These are phyloP conservation scores for Saguinus midas DNA, from an alignment of 2,113 vertebrate genomes.

Conservation along the genomic window DNA sequence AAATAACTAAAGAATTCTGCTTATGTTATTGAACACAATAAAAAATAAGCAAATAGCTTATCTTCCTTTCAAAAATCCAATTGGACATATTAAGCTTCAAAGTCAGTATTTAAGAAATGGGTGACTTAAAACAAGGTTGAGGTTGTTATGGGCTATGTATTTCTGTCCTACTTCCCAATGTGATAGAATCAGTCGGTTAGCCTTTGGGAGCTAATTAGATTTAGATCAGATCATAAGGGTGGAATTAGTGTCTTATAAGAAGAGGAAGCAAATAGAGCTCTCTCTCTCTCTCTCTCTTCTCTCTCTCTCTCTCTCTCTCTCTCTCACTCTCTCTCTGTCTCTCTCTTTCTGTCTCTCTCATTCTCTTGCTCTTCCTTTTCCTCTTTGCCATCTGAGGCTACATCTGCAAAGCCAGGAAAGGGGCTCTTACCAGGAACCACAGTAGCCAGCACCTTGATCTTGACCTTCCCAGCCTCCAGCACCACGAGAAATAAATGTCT, in stretches of 20 bases:
- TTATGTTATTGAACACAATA: not conserved
- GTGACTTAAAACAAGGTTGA: not conserved
- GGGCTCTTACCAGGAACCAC: not conserved
- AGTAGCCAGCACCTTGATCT: not conserved
- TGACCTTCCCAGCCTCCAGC: not conserved
- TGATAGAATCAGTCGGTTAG: not conserved
- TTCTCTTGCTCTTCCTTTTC: not conserved
- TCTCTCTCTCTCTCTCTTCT: not conserved
- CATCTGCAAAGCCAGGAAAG: not conserved
- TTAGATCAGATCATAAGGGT: not conserved
- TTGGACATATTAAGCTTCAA: not conserved
- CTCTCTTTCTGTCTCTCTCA: too few species aligned
- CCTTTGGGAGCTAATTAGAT: not conserved
- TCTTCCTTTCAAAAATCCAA: not conserved
- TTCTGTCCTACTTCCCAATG: not conserved
- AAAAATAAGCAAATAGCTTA: not conserved
- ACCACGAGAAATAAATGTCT: not conserved
- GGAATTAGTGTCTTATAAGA: not conserved
- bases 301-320: not conserved
- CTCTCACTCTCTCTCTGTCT: too few species aligned
- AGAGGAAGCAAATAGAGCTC: not conserved
- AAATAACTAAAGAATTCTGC: not conserved
- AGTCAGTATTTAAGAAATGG: not conserved
- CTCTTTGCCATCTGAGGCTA: not conserved
- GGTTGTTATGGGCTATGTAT: not conserved